A percentile compares a stretch with the other conserved stretches of the same genome.
phyloP scores from a whole-genome alignment of 2,797 vertebrate genomes.

The Myoxocephalus aenaeus region DNA sequence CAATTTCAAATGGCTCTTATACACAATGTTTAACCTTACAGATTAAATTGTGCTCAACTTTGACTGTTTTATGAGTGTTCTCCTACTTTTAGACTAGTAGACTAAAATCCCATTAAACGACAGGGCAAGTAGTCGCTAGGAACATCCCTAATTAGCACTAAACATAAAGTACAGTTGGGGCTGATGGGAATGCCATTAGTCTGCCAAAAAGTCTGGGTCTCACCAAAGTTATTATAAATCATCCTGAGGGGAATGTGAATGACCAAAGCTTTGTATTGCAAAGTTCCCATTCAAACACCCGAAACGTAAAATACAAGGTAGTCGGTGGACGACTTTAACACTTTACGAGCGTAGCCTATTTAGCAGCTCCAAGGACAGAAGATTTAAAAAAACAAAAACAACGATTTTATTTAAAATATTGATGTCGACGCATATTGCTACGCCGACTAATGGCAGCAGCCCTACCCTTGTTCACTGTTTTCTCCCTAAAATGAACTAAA shows the following conservation, averaged over 20 bases:
- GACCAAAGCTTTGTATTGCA: too few species aligned
- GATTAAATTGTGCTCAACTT: neutral
- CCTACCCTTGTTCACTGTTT: neutral
- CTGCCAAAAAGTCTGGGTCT: too few species aligned
- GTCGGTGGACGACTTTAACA: neutral
- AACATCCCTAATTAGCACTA: neutral
- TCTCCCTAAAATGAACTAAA: slow-evolving; percentile 21
- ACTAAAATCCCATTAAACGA: neutral
- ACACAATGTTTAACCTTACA: neutral
- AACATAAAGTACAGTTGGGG: too few species aligned
- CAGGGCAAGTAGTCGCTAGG: neutral
- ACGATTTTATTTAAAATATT: neutral
- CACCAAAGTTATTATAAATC: too few species aligned
- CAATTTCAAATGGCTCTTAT: neutral
- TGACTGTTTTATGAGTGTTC: neutral
- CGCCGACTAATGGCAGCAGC: neutral
- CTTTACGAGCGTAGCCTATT: neutral
- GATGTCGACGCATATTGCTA: neutral
- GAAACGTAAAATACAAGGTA: too few species aligned
- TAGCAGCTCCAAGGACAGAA: neutral
- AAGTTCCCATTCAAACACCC: too few species aligned
- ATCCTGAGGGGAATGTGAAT: too few species aligned
- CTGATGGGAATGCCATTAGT: too few species aligned
- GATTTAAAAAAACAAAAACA: neutral
- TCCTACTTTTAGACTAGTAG: neutral